Evolutionary conservation across 1,140 invertebrate species (phyloP).

Genomic region (Lepidurus packardi): DNA sequence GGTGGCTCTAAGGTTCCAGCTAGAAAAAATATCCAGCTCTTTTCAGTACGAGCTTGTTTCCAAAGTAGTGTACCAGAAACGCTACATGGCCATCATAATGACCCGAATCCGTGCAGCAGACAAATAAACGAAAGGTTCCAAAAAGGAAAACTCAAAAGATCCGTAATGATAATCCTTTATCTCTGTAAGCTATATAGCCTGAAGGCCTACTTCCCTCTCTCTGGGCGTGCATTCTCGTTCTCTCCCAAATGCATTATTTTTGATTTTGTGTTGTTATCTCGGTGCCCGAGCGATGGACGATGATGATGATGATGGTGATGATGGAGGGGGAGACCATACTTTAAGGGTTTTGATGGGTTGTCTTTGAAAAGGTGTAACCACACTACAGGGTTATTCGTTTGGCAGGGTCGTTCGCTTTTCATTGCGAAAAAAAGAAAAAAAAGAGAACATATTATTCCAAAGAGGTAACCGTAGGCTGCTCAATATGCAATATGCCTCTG

Average conservation of each 20-base stretch:
- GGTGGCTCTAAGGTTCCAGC: no score
- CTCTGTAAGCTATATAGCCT: background rate
- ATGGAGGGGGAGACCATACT: background rate
- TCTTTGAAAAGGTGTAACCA: constrained; percentile 22
- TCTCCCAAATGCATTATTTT: background rate
- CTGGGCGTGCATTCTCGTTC: background rate
- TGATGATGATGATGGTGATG: background rate
- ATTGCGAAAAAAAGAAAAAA: background rate
- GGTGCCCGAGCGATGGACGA: background rate
- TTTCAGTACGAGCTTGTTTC: no score
- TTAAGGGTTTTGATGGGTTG: constrained; percentile 16
- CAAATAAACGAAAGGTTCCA: background rate
- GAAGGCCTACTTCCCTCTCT: background rate
- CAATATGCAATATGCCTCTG: constrained; percentile 21
- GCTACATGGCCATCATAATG: no score
- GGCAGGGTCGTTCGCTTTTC: background rate
- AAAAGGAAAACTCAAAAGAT: background rate
- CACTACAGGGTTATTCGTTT: background rate
- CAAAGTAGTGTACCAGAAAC: no score
- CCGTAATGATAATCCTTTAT: constrained; percentile 10
- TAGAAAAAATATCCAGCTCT: no score
- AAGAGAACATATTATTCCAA: background rate
- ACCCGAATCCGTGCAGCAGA: no score
- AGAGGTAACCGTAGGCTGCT: constrained; percentile 1
- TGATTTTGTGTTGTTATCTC: background rate